A percentile compares a stretch with the other conserved stretches of the same genome.
Evolutionary conservation across 2,113 vertebrate species (phyloP).

Genomic region (Hydrochoerus hydrochaeris): DNA sequence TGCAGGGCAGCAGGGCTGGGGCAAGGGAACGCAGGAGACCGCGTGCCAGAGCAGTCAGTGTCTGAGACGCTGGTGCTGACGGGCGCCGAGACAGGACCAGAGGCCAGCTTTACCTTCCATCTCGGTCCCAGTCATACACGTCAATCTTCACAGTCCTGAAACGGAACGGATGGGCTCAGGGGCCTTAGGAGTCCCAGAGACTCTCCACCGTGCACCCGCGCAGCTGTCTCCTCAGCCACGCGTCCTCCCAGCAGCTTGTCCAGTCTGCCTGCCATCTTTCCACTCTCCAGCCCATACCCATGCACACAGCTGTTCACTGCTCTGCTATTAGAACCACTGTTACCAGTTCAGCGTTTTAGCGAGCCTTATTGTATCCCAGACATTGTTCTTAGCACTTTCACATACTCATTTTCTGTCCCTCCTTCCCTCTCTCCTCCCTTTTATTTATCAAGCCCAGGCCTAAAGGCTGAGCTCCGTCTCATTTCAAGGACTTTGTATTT

Average conservation of each 20-base stretch:
- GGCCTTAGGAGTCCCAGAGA: neutral
- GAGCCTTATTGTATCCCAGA: neutral
- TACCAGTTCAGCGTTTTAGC: neutral
- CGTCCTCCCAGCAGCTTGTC: neutral
- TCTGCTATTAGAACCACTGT: neutral
- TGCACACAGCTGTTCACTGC: no score
- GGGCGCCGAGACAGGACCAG: neutral
- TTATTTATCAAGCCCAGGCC: neutral
- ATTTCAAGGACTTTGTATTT: neutral
- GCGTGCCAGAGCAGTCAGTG: neutral
- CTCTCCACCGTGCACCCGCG: no score
- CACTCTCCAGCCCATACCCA: neutral
- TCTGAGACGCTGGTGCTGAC: neutral
- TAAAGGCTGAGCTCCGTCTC: neutral
- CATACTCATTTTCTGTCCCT: neutral
- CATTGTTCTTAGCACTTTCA: neutral
- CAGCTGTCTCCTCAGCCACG: neutral
- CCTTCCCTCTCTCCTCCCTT: neutral
- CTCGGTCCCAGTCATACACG: slow-evolving; percentile 98
- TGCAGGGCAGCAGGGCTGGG: neutral
- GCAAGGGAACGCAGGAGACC: neutral
- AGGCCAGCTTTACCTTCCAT: slow-evolving; percentile 92
- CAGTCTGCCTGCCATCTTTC: neutral
- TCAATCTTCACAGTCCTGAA: slow-evolving; percentile 97
- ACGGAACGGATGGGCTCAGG: neutral